Percentiles rank a stretch among this genome's conserved stretches.
phyloP scores from a whole-genome alignment of 2,888 invertebrate species.

The Rhaphigaster nebulosa region DNA sequence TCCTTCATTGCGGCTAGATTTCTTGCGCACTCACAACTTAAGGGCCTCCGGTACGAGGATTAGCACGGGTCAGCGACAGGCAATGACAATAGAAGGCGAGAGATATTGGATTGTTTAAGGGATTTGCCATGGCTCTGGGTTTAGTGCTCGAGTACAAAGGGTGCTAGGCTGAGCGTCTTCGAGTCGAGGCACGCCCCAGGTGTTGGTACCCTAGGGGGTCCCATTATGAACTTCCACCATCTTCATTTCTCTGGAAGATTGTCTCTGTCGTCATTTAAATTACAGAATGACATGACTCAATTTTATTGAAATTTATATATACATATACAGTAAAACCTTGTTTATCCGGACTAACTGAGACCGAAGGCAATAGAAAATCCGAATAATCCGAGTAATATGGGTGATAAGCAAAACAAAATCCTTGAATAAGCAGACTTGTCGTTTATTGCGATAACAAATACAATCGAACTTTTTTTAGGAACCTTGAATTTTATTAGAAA shows the following conservation, averaged over 20 bases:
- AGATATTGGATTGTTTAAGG: conserved; percentile 11
- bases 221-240: no score
- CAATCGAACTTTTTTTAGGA: no score
- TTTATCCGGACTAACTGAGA: no score
- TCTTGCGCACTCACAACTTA: background rate
- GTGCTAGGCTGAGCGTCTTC: background rate
- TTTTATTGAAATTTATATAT: no score
- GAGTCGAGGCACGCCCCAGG: background rate
- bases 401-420: no score
- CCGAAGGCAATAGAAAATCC: no score
- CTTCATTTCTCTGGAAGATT: background rate
- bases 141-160: background rate
- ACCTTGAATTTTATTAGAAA: no score
- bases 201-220: background rate
- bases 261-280: background rate
- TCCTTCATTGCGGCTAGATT: background rate
- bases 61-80: background rate
- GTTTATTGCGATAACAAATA: no score
- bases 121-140: conserved; percentile 12
- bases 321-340: no score
- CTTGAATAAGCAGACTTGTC: no score
- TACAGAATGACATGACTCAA: no score
- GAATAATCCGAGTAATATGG: no score
- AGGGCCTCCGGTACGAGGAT: background rate
- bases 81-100: background rate